These are phyloP conservation scores for Corythornis vintsioides DNA, from an alignment of 2,113 vertebrate species.

Conservation along the genomic window DNA sequence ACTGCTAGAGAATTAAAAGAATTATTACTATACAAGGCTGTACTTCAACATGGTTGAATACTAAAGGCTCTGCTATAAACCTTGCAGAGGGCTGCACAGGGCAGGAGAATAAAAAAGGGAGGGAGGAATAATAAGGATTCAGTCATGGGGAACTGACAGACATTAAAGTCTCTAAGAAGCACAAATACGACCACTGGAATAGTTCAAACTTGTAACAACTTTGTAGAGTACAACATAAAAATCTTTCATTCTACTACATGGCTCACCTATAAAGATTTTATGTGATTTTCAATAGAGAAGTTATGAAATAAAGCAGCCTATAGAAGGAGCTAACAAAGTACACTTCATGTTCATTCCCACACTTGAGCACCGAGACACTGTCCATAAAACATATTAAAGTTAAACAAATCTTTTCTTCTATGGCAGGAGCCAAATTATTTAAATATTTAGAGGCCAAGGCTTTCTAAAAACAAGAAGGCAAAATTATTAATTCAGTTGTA, in stretches of 20 bases:
- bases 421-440: conserved; percentile 1
- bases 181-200: neutral
- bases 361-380: neutral
- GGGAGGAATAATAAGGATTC: neutral
- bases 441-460: neutral
- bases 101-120: neutral
- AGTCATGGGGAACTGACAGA: neutral
- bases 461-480: neutral
- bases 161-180: neutral
- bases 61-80: conserved; percentile 9
- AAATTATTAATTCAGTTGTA: neutral
- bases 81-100: neutral
- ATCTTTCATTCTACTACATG: neutral
- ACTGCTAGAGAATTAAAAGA: neutral
- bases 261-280: conserved; percentile 48
- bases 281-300: conserved; percentile 37
- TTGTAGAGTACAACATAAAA: conserved; percentile 17
- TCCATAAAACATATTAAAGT: neutral
- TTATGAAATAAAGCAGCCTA: conserved; percentile 19
- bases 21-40: neutral
- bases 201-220: conserved; percentile 1
- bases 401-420: neutral
- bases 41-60: neutral
- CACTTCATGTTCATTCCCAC: neutral
- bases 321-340: neutral